Evolutionary conservation across 2,797 vertebrate species (phyloP).

Genomic region (Diglossa cyanea): DNA sequence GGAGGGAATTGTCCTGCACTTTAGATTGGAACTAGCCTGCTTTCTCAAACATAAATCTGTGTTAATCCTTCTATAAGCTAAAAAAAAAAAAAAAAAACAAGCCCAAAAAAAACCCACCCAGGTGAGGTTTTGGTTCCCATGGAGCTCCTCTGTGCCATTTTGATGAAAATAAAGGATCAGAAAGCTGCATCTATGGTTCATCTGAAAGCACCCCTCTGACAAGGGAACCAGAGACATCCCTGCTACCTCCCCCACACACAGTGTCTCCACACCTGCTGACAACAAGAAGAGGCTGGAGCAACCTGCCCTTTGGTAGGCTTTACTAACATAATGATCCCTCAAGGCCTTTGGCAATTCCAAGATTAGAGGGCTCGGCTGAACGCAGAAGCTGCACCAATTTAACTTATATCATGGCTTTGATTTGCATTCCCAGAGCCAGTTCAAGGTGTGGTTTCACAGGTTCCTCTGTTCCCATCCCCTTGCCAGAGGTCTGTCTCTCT

Average conservation of each 20-base stretch:
- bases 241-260: fast-evolving
- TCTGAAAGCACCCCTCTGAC: neutral
- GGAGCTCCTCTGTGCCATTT: neutral
- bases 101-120: neutral
- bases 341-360: neutral
- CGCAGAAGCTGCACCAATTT: neutral
- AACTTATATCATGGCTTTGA: neutral
- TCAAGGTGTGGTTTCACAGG: neutral
- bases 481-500: neutral
- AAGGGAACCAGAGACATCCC: neutral
- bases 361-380: neutral
- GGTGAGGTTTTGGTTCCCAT: neutral
- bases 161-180: neutral
- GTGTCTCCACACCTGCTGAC: neutral
- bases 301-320: neutral
- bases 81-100: neutral
- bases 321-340: neutral
- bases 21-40: constrained; percentile 3
- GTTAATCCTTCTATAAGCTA: neutral
- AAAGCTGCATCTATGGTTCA: fast-evolving
- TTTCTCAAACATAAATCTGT: neutral
- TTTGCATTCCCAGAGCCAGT: neutral
- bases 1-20: neutral
- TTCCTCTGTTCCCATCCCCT: neutral
- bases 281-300: neutral